Evolutionary conservation across 2,888 invertebrate species (phyloP).

Genomic region (Halictus ligatus): DNA sequence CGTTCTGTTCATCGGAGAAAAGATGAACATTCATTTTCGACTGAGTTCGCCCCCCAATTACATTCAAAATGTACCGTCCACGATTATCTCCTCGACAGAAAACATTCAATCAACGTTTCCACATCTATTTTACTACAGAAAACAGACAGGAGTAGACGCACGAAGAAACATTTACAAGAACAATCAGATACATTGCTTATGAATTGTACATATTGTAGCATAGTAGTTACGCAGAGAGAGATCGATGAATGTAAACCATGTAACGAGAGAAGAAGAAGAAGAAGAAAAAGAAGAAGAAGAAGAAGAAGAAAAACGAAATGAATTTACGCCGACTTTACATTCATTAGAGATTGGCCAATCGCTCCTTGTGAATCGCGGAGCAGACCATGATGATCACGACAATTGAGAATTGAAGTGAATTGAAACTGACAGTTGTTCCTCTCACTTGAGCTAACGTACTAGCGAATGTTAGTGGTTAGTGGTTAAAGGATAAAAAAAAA

Average conservation of each 20-base stretch:
- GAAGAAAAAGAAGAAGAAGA: background rate
- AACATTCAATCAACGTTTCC: conserved; percentile 44
- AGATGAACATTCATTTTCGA: conserved; percentile 9
- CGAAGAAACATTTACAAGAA: conserved; percentile 68
- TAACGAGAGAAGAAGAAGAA: conserved; percentile 25
- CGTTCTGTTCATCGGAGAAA: conserved; percentile 13
- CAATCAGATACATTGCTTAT: conserved; percentile 70
- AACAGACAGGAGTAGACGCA: conserved; percentile 28
- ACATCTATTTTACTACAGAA: conserved; percentile 56
- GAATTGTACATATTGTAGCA: conserved; percentile 79
- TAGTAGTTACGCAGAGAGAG: conserved; percentile 71
- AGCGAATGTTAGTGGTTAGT: conserved; percentile 70
- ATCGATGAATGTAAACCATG: conserved; percentile 66
- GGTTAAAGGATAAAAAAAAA: conserved; percentile 62
- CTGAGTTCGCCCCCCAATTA: conserved; percentile 37
- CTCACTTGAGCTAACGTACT: conserved; percentile 69
- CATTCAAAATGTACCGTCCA: conserved; percentile 62
- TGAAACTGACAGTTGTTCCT: conserved; percentile 69
- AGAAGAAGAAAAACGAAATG: background rate
- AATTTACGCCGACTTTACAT: conserved; percentile 52
- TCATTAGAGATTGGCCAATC: conserved; percentile 65
- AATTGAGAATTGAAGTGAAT: conserved; percentile 59
- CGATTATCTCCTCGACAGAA: conserved; percentile 37
- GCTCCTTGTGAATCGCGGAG: conserved; percentile 54
- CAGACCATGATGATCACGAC: conserved; percentile 57